Conservation (phyloP, 2,113 vertebrate genomes). For the Neolamprologus ventralis region DNA sequence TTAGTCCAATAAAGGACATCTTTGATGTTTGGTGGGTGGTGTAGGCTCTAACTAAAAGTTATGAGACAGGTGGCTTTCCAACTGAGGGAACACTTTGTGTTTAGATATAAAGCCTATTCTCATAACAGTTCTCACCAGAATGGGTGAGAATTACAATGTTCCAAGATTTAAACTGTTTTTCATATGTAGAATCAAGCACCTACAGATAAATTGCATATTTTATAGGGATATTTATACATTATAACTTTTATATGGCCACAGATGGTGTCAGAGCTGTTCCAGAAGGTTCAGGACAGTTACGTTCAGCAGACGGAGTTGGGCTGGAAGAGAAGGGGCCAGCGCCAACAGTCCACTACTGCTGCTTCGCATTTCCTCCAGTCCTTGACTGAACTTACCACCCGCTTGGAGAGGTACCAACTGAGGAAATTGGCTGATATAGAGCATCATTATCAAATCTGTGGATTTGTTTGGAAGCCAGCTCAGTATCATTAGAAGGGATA, state of each 20-base stretch:
- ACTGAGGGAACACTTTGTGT: neutral
- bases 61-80: neutral
- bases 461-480: neutral
- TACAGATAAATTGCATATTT: neutral
- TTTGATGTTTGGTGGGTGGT: neutral
- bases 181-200: neutral
- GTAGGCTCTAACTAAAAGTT: neutral
- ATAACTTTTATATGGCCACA: constrained; percentile 8
- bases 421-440: neutral
- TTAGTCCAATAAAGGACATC: neutral
- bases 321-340: constrained; percentile 55
- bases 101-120: neutral
- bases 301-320: constrained; percentile 59
- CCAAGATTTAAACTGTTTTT: neutral
- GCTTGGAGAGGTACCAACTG: constrained; percentile 75
- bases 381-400: constrained; percentile 76
- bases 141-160: neutral
- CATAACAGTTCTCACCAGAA: neutral
- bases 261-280: constrained; percentile 81
- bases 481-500: neutral
- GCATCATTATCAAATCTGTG: neutral
- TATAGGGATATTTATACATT: neutral
- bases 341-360: constrained; percentile 67
- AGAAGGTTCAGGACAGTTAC: constrained; percentile 67
- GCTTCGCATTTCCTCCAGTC: constrained; percentile 80